Base-by-base conservation (phyloP, 2,888 invertebrate genomes). In the Tricholauxania praeusta region DNA sequence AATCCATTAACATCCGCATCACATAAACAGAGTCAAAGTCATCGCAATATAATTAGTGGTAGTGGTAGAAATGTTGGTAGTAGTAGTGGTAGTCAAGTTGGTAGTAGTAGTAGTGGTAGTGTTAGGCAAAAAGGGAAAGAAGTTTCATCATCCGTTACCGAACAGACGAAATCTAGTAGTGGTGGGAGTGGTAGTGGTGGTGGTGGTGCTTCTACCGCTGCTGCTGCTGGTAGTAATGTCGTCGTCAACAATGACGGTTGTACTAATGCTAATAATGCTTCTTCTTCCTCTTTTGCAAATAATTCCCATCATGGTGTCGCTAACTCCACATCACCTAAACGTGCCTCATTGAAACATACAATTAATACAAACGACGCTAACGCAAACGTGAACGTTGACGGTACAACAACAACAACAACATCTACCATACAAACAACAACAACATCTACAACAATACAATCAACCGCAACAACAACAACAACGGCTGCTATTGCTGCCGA, bases 271-370 rank as follows among this genome's bases (percentile, higher is more conserved):
- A 88, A 88, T 87, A 85, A 85, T 86, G 86, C 89, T 89, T 91
- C 90, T 90, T 89, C 90, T 88, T 87, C 89, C 89, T 91, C 89
- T 89, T 89, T 90, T 88, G 86, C 90, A 88, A 86, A 85, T 82
- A 85, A 85, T 82, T 83, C 86, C 85, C 86, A 85, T 84, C 86
- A 86, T 84, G 86, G 83, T 84, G 86, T 85, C 84, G 85, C 84
- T 80, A 80, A 80, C 79, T 79, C 83, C 82, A 82, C 83, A 80
- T 81, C 81, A 81, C 82, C 83, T 78, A 83, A 82, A 83, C 84
- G 84, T 83, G 83, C 81, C 79, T 84, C 84, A 79, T 81, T 84
- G 79, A 83, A 85, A 84, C 82, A 83, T 81, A 80, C 81, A 79
- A 80, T 79, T 76, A 81, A 79, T 74, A 79, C 79, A 80, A 82